phyloP scores from a whole-genome alignment of 2,888 invertebrate genomes.

The Leucophenga montana region DNA sequence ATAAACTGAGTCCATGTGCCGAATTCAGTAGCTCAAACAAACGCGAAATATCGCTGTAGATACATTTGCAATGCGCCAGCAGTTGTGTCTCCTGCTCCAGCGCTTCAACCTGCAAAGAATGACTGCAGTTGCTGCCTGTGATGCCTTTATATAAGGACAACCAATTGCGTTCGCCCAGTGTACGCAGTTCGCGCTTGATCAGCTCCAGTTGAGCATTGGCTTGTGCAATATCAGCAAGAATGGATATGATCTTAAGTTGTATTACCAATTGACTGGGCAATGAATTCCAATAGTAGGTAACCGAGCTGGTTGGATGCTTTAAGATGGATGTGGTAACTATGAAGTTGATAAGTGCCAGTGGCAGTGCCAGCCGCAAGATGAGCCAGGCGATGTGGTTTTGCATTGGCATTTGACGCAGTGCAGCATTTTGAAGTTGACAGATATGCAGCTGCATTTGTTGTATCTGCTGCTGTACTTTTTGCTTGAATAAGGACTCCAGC shows the following conservation, averaged over 20 bases:
- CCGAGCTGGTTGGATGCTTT: not conserved
- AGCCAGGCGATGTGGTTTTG: conserved; percentile 25
- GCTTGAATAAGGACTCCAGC: conserved; percentile 34
- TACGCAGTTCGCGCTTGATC: conserved; percentile 29
- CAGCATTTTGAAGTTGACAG: not conserved
- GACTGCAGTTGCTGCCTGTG: not conserved
- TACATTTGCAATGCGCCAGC: conserved; percentile 54
- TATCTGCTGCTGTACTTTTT: not conserved
- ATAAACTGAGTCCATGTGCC: conserved; percentile 63
- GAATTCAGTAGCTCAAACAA: conserved; percentile 54
- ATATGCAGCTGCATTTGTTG: too few species aligned
- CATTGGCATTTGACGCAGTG: not conserved
- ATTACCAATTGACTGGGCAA: conserved; percentile 39
- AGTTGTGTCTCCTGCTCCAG: not conserved
- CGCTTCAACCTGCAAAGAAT: conserved; percentile 6
- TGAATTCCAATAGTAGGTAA: conserved; percentile 26
- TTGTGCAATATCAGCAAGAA: conserved; percentile 46
- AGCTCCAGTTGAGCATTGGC: conserved; percentile 35
- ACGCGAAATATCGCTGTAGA: conserved; percentile 58
- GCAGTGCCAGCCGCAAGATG: conserved; percentile 6
- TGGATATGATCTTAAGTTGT: conserved; percentile 45
- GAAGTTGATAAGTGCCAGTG: conserved; percentile 17
- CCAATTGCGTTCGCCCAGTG: conserved; percentile 31
- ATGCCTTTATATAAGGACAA: not conserved
- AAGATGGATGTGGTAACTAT: not conserved